These are phyloP conservation scores for Thymelicus lineola DNA, from an alignment of 2,888 invertebrate species.

Conservation along the genomic window DNA sequence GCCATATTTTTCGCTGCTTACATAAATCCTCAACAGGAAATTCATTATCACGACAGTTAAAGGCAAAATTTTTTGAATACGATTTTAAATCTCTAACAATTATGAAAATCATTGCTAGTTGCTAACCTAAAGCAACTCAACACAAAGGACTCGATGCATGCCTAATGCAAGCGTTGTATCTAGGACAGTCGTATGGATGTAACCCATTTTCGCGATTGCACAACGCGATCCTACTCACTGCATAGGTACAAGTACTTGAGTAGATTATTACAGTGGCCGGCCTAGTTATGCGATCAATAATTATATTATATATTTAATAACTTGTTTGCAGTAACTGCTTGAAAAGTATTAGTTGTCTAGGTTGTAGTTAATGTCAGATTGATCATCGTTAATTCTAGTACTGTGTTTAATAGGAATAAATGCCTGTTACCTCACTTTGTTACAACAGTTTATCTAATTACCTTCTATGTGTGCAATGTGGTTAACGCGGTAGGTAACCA, in stretches of 20 bases:
- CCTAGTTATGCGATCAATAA: conserved; percentile 62
- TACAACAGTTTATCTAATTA: conserved; percentile 8
- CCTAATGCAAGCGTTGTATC: conserved; percentile 56
- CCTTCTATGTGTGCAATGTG: too few relatives aligned
- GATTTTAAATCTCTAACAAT: background rate
- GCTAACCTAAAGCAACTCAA: conserved; percentile 37
- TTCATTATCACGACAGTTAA: conserved; percentile 23
- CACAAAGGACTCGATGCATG: conserved; percentile 57
- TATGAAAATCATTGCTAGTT: background rate
- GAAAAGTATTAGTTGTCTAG: background rate
- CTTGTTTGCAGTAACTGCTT: conserved; percentile 38
- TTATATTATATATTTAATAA: conserved; percentile 49
- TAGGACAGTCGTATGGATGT: conserved; percentile 64
- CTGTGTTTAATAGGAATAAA: background rate
- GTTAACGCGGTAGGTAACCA: too few relatives aligned
- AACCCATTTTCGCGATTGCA: conserved; percentile 72
- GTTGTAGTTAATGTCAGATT: conserved; percentile 37
- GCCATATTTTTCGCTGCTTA: conserved; percentile 38
- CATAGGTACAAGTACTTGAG: conserved; percentile 49
- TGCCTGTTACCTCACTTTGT: background rate
- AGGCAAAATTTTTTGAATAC: background rate
- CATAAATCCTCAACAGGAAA: conserved; percentile 36
- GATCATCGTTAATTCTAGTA: conserved; percentile 1
- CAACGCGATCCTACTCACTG: conserved; percentile 58
- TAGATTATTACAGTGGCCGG: conserved; percentile 56